Evolutionary conservation across 2,113 vertebrate genomes (phyloP), one percentile per base, ranked within the genome.

Genomic region (Scatophagus argus): DNA sequence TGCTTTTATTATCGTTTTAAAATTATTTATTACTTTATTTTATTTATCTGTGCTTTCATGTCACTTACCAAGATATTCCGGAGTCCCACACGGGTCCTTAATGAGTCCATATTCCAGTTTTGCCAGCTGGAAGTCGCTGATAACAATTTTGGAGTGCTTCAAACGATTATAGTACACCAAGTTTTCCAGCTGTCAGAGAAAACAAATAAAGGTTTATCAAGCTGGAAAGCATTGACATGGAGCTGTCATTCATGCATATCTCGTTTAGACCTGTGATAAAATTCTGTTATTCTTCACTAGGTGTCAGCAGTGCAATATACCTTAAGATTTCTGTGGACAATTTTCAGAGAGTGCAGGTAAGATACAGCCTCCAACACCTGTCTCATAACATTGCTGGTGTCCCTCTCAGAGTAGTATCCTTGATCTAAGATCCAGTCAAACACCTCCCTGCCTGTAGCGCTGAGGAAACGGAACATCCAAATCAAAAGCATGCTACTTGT

Each of bases 391-490:
- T 99, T 99, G 93, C 98, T 99, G 85, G 98, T 99, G 94, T 99
- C 98, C 87, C 93, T 95, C 92, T 99, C 98, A 0, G 98, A 99
- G 90, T 99, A 99, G 94, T 99, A 99, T 43, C 98, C 98, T 93
- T 99, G 98, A 90, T 99, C 98, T 92, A 99, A 92, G 93, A 99
- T 99, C 98, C 98, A 99, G 93, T 99, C 98, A 66, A 99, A 99
- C 79, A 99, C 98, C 91, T 98, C 98, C 82, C 98, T 95, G 82
- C 98, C 98, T 3, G 97, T 98, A 83, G 98, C 98, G 46, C 98
- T 99, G 91, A 69, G 51, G 44, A 84, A 21, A 86, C 2, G 39
- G 63, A 29, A 82, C 17, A 59, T 11, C 17, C 52, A 55, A 44
- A 80, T 78, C 3, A 32, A 67, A 46, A 7, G 63, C n/a, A 8